Conservation (phyloP, 2,797 vertebrate genomes). For the Nyctibius grandis region DNA sequence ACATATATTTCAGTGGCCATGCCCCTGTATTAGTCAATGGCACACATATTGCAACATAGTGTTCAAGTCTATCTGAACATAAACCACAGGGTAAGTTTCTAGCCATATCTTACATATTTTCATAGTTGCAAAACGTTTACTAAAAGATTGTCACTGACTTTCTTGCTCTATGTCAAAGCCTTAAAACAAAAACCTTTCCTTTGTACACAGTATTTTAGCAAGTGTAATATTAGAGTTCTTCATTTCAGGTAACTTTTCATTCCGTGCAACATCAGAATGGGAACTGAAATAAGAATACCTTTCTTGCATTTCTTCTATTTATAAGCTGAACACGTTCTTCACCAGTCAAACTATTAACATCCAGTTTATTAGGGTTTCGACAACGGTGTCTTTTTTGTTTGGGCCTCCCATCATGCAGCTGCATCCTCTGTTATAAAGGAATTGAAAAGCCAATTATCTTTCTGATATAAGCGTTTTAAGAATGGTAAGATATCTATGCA, state of each 20-base stretch:
- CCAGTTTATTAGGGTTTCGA: constrained; percentile 96
- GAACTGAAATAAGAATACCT: constrained; percentile 73
- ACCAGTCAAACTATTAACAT: constrained; percentile 95
- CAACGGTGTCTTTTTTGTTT: constrained; percentile 98
- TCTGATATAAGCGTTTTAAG: neutral
- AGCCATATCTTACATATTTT: neutral
- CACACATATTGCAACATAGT: neutral
- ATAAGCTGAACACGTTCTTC: constrained; percentile 98
- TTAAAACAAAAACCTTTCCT: neutral
- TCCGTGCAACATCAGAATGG: neutral
- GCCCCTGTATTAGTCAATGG: neutral
- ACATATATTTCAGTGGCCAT: neutral
- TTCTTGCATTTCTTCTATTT: constrained; percentile 95
- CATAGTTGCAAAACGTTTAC: neutral
- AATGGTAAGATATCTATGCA: neutral
- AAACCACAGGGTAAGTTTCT: neutral
- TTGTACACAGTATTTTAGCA: neutral
- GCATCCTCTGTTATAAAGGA: constrained; percentile 79
- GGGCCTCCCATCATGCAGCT: constrained; percentile 91
- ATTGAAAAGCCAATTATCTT: neutral
- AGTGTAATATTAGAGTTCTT: neutral
- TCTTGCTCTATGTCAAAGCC: neutral
- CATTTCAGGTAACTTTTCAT: neutral
- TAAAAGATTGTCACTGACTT: neutral
- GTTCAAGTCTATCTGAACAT: neutral